phyloP scores from a whole-genome alignment of 2,797 vertebrate genomes.

The Anas bahamensis region DNA sequence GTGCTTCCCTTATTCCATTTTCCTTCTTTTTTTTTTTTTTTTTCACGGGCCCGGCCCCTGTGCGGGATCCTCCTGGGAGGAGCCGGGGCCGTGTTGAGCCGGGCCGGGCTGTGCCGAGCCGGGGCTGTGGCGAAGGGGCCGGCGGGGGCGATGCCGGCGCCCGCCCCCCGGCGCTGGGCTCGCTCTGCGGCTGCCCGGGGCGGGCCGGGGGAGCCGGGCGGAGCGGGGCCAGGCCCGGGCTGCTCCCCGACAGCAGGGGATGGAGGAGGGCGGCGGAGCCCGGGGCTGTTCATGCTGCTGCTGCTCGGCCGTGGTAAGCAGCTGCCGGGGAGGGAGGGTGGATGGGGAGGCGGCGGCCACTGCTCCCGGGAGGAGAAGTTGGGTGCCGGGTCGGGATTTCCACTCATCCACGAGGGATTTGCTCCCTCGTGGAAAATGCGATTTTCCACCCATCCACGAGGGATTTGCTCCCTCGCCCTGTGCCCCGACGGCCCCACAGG shows the following conservation, averaged over 20 bases:
- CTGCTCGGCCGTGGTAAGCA: background rate
- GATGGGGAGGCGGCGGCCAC: no score
- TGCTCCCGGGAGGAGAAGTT: background rate
- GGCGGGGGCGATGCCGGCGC: background rate
- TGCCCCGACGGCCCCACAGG: background rate
- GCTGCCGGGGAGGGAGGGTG: background rate
- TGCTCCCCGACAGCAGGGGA: background rate
- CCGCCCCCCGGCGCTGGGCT: background rate
- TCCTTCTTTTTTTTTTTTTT: no score
- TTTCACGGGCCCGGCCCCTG: no score
- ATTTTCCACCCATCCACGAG: no score
- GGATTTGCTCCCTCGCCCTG: background rate
- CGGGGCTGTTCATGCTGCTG: background rate
- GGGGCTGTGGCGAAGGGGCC: background rate
- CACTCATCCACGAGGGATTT: background rate
- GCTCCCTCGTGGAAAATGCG: no score
- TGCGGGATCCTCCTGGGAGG: background rate
- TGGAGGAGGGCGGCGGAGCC: background rate
- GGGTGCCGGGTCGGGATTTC: slow-evolving; percentile 46
- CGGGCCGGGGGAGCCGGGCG: background rate
- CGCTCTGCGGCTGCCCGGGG: background rate
- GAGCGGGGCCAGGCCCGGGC: background rate
- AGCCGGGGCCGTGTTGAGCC: background rate
- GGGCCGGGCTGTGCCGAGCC: no score
- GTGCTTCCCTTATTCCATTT: no score